A percentile compares a stretch with the other conserved stretches of the same genome.
Conservation (phyloP, 2,113 vertebrate genomes). For the Empidonax traillii region DNA sequence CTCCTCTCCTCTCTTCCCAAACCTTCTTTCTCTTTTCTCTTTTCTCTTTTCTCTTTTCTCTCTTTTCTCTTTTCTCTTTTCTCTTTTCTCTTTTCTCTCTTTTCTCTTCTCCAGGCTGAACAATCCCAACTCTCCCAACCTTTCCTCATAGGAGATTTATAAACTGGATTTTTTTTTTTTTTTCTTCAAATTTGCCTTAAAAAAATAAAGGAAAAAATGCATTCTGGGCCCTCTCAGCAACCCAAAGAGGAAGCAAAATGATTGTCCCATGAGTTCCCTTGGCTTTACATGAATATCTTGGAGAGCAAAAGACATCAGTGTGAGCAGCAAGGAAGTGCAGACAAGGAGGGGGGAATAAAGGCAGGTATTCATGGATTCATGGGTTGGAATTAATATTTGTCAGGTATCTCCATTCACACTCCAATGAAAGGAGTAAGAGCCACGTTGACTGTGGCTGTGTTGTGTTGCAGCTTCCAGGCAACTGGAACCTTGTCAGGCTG, state of each 20-base stretch:
- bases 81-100: no score
- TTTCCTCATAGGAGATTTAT: not conserved
- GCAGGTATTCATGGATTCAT: not conserved
- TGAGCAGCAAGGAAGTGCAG: not conserved
- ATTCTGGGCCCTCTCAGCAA: rapidly evolving
- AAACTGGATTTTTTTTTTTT: not conserved
- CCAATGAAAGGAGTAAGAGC: not conserved
- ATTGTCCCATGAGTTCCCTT: not conserved
- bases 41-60: no score
- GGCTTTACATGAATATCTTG: not conserved
- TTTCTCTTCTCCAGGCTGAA: rapidly evolving
- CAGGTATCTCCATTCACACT: not conserved
- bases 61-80: no score
- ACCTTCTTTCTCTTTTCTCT: no score
- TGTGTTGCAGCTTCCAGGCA: not conserved
- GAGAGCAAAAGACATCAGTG: not conserved
- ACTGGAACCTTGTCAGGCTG: not conserved
- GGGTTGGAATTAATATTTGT: not conserved
- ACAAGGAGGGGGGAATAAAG: not conserved
- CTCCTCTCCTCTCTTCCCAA: no score
- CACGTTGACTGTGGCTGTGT: rapidly evolving
- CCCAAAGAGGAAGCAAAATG: not conserved
- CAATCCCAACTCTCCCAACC: not conserved
- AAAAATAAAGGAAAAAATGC: not conserved
- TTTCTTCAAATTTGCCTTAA: not conserved